A percentile compares a stretch with the other conserved stretches of the same genome.
Conservation (phyloP, 2,113 vertebrate species). For the Rhinoderma darwinii region DNA sequence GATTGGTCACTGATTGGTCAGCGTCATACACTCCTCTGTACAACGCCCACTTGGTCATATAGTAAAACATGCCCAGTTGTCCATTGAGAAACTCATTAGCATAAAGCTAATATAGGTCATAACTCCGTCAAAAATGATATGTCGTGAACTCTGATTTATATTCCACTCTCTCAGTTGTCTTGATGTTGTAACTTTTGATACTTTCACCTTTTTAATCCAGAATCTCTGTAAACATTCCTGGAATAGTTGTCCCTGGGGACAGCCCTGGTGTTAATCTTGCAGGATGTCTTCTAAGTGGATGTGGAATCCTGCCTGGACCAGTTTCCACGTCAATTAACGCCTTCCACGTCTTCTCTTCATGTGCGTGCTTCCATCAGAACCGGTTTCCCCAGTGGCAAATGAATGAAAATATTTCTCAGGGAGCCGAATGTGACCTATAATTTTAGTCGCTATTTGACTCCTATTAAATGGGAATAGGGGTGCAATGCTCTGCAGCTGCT, state of each 20-base stretch:
- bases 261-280: neutral
- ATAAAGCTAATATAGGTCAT: too few relatives aligned
- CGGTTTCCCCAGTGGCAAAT: neutral
- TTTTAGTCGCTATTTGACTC: too few relatives aligned
- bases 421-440: neutral
- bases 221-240: conserved; percentile 5
- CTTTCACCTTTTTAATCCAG: neutral
- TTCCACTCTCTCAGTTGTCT: neutral
- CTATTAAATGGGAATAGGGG: neutral
- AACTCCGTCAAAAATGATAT: too few relatives aligned
- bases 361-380: neutral
- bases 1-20: too few relatives aligned
- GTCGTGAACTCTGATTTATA: too few relatives aligned
- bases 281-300: neutral
- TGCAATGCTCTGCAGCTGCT: neutral
- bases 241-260: neutral
- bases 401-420: neutral
- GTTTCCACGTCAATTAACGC: conserved; percentile 11
- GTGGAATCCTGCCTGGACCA: conserved; percentile 20
- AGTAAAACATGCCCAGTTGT: too few relatives aligned
- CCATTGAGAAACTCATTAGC: too few relatives aligned
- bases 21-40: too few relatives aligned
- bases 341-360: neutral
- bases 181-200: neutral
- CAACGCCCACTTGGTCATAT: too few relatives aligned